phyloP scores from a whole-genome alignment of 1,140 invertebrate species.

The Scaptomyza graminum region DNA sequence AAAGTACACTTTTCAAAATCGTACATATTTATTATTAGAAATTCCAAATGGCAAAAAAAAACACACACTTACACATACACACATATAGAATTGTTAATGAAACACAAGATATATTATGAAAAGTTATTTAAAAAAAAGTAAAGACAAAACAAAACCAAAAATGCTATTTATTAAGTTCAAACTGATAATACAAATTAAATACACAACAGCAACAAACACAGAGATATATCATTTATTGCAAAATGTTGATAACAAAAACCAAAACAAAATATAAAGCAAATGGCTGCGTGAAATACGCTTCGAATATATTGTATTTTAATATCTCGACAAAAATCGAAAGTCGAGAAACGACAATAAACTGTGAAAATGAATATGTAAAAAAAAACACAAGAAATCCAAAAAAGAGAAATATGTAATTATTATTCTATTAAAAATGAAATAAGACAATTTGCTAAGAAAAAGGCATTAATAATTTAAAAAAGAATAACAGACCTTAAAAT shows the following conservation, averaged over 20 bases:
- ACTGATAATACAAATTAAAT: slow-evolving; percentile 62
- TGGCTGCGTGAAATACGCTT: slow-evolving; percentile 53
- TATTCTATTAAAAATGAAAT: slow-evolving; percentile 60
- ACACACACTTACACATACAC: slow-evolving; percentile 34
- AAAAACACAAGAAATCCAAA: slow-evolving; percentile 45
- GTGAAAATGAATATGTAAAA: slow-evolving; percentile 83
- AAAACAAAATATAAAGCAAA: slow-evolving; percentile 45
- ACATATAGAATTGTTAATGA: slow-evolving; percentile 70
- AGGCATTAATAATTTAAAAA: slow-evolving; percentile 63
- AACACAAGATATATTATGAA: slow-evolving; percentile 70
- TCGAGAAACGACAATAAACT: slow-evolving; percentile 84
- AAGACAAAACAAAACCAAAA: slow-evolving; percentile 33
- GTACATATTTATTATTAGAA: slow-evolving; percentile 57
- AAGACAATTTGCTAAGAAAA: slow-evolving; percentile 51
- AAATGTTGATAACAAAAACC: slow-evolving; percentile 54
- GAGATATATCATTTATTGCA: slow-evolving; percentile 77
- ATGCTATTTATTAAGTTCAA: slow-evolving; percentile 71
- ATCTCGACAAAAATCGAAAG: slow-evolving; percentile 83
- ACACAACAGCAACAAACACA: slow-evolving; percentile 62
- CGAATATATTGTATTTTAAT: slow-evolving; percentile 82
- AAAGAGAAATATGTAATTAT: slow-evolving; percentile 65
- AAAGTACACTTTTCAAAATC: slow-evolving; percentile 34
- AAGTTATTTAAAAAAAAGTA: slow-evolving; percentile 64
- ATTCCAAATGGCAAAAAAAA: slow-evolving; percentile 38
- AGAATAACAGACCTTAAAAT: slow-evolving; percentile 60